Evolutionary conservation across 2,113 vertebrate genomes (phyloP).

Genomic region (Terrapene triunguis): DNA sequence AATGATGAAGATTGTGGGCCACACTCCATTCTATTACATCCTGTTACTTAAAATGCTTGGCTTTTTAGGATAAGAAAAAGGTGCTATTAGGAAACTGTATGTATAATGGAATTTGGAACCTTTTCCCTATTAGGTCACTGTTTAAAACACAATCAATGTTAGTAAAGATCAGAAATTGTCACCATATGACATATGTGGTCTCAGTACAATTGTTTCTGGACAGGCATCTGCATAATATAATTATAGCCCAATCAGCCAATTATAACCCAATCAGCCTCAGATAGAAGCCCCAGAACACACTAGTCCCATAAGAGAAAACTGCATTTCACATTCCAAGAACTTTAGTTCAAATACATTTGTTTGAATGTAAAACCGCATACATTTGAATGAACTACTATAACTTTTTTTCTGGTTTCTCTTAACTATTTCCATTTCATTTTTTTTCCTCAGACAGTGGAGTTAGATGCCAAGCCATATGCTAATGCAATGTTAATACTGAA

Average conservation of each 20-base stretch:
- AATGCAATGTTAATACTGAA: not conserved
- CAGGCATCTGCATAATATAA: not conserved
- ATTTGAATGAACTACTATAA: not conserved
- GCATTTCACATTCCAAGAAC: not conserved
- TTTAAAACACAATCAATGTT: not conserved
- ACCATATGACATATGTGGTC: not conserved
- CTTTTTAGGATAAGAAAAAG: not conserved
- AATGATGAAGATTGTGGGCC: not conserved
- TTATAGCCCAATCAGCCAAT: not conserved
- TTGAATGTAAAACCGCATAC: not conserved
- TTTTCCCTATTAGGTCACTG: not conserved
- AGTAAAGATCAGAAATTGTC: not conserved
- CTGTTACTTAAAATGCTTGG: not conserved
- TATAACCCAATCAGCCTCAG: not conserved
- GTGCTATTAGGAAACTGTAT: not conserved
- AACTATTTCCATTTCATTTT: not conserved
- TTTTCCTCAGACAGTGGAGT: not conserved
- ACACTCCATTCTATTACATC: not conserved
- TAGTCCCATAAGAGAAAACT: not conserved
- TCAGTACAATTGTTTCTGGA: not conserved
- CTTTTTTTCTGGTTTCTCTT: not conserved
- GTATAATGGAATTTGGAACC: not conserved
- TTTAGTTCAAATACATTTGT: not conserved
- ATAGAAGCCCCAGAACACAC: not conserved
- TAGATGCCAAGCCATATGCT: not conserved